Base-by-base conservation (phyloP, 2,113 vertebrate genomes). In the Pangasianodon gigas region DNA sequence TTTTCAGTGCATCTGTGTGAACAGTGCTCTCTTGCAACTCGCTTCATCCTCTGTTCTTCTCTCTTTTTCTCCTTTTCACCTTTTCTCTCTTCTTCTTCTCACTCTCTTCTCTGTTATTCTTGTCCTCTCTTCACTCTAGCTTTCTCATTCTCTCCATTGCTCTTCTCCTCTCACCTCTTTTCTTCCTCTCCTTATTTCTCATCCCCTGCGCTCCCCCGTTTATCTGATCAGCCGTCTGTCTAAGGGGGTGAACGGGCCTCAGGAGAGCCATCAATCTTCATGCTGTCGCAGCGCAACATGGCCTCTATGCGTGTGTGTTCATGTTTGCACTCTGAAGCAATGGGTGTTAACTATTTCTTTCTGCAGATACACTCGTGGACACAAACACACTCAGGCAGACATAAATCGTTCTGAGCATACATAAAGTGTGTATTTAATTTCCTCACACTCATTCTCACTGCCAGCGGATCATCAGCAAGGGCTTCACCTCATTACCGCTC, bases 231-330 rank as follows among this genome's bases (percentile, higher is more conserved):
- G 80, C 90, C 80, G 91, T 88, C 90, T 71, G 81, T 90, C 87
- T 90, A 87, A 88, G 44, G 52, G 71, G 77, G 16, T 77, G 83
- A 44, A 51, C 80, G 37, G 87, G 85, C 81, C 91, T 87, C 85
- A 48, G 87, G 91, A 92, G 91, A 91, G 82, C 88, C 87, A 92
- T 92, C 91, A 92, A 90, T 92, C 91, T 89, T 89, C 67, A 87
- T 89, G 85, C 88, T 82, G 85, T 88, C 82, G 71, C 62, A 85
- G 77, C 88, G 87, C 82, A 51, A 90, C 84, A 90, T 86, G 77
- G 67, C 85, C 85, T 88, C 41, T 74, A 51, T 37, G 18, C 44
- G 52, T 86, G 54, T 90, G 87, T 90, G 75, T 65, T 19, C 56
- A 52, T 84, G 77, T 84, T 62, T 85, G 84, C 16, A 65, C 44